Evolutionary conservation across 2,113 vertebrate species (phyloP).

Genomic region (Murina feae): DNA sequence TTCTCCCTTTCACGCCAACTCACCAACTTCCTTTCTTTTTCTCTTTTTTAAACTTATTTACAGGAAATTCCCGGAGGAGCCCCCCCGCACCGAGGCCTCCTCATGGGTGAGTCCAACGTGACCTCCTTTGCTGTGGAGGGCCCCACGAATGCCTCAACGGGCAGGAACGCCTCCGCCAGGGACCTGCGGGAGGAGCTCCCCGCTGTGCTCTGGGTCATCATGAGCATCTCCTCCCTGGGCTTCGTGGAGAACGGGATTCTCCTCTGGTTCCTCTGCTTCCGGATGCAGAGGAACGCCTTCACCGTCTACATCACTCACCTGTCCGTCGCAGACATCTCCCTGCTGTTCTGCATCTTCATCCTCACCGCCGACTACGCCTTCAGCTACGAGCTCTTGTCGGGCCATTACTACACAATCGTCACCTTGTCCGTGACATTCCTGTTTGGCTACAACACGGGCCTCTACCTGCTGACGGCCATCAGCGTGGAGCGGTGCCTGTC

Average conservation of each 20-base stretch:
- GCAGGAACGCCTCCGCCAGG: constrained; percentile 72
- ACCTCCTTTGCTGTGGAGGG: constrained; percentile 63
- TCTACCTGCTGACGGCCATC: constrained; percentile 74
- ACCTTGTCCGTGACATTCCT: constrained; percentile 23
- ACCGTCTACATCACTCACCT: constrained; percentile 61
- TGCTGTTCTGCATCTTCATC: constrained; percentile 67
- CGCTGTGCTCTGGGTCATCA: constrained; percentile 56
- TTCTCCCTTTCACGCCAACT: background rate
- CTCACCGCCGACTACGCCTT: constrained; percentile 30
- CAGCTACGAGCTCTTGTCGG: constrained; percentile 35
- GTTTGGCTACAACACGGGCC: constrained; percentile 66
- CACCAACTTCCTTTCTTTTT: background rate
- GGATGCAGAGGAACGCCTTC: constrained; percentile 68
- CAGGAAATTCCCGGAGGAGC: constrained; percentile 69
- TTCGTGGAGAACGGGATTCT: constrained; percentile 72
- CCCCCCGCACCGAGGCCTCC: constrained; percentile 64
- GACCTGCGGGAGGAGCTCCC: constrained; percentile 65
- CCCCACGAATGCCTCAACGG: constrained; percentile 69
- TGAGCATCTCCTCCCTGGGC: constrained; percentile 48
- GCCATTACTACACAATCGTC: constrained; percentile 62
- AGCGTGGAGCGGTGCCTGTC: constrained; percentile 65
- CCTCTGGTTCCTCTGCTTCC: constrained; percentile 82
- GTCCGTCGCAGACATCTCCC: constrained; percentile 64
- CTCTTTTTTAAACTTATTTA: constrained; percentile 51
- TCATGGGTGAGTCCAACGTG: constrained; percentile 77